Evolutionary conservation across 1,140 invertebrate genomes (phyloP).

Genomic region (Ostrea edulis): DNA sequence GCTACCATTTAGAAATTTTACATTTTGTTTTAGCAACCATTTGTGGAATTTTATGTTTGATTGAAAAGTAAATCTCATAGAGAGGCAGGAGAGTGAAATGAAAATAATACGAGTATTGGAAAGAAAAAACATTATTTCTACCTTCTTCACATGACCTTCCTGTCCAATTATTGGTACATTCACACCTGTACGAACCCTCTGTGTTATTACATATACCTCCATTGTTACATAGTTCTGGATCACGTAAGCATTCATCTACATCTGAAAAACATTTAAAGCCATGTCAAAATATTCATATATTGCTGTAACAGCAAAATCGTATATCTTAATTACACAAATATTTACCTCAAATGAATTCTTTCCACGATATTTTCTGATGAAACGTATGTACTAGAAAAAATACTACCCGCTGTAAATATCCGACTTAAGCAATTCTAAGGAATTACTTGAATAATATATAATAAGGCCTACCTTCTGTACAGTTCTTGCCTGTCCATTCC

Average conservation of each 20-base stretch:
- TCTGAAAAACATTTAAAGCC: neutral
- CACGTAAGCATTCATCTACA: neutral
- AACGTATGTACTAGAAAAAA: too few relatives aligned
- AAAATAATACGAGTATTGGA: neutral
- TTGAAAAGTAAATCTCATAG: too few relatives aligned
- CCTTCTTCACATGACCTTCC: neutral
- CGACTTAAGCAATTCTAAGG: neutral
- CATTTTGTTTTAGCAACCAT: too few relatives aligned
- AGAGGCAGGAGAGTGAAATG: too few relatives aligned
- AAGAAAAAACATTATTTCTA: neutral
- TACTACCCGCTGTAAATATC: neutral
- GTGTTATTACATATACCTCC: slow-evolving; percentile 7
- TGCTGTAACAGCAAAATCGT: too few relatives aligned
- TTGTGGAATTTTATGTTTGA: too few relatives aligned
- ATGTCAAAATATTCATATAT: too few relatives aligned
- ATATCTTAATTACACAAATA: too few relatives aligned
- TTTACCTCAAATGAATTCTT: too few relatives aligned
- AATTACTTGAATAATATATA: neutral
- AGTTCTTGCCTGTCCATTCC: slow-evolving; percentile 49
- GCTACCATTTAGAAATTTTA: too few relatives aligned
- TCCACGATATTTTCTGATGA: too few relatives aligned
- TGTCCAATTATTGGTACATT: slow-evolving; percentile 9
- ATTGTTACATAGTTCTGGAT: neutral
- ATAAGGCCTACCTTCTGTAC: slow-evolving; percentile 37
- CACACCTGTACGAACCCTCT: neutral